Evolutionary conservation across 2,113 vertebrate species (phyloP).

Genomic region (Sciurus niger): DNA sequence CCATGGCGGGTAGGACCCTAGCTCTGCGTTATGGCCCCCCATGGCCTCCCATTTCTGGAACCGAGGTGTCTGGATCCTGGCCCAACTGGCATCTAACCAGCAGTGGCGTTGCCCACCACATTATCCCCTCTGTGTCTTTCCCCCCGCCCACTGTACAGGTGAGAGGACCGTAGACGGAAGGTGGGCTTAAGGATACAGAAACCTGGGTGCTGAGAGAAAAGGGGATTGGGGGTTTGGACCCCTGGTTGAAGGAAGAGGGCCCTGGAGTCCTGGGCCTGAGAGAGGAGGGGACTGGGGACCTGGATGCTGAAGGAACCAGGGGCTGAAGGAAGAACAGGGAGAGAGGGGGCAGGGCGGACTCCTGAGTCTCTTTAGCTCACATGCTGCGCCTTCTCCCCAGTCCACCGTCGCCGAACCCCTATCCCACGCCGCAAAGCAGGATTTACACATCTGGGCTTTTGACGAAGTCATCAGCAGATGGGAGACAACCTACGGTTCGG

Average conservation of each 20-base stretch:
- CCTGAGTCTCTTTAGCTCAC: not conserved
- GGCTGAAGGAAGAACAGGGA: not conserved
- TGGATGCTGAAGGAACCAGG: not conserved
- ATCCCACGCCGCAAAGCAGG: conserved; percentile 49
- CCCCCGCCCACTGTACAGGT: conserved; percentile 76
- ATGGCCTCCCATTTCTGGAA: not conserved
- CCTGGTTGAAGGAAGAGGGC: not conserved
- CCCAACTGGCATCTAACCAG: conserved; percentile 81
- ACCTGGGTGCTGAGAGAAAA: not conserved
- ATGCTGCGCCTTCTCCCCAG: conserved; percentile 25
- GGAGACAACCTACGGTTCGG: conserved; percentile 79
- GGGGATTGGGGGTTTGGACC: too few relatives aligned
- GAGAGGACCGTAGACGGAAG: not conserved
- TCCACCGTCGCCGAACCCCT: conserved; percentile 66
- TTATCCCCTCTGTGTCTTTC: conserved; percentile 52
- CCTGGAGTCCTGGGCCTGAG: not conserved
- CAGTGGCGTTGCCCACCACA: conserved; percentile 78
- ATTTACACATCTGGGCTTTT: conserved; percentile 47
- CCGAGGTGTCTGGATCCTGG: conserved; percentile 45
- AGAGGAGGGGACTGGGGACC: not conserved
- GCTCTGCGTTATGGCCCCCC: not conserved
- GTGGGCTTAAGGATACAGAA: not conserved
- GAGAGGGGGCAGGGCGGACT: not conserved
- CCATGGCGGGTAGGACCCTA: conserved; percentile 60
- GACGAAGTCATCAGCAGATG: conserved; percentile 83